Base-by-base conservation (phyloP, 2,113 vertebrate genomes). In the Pseudopodoces humilis region DNA sequence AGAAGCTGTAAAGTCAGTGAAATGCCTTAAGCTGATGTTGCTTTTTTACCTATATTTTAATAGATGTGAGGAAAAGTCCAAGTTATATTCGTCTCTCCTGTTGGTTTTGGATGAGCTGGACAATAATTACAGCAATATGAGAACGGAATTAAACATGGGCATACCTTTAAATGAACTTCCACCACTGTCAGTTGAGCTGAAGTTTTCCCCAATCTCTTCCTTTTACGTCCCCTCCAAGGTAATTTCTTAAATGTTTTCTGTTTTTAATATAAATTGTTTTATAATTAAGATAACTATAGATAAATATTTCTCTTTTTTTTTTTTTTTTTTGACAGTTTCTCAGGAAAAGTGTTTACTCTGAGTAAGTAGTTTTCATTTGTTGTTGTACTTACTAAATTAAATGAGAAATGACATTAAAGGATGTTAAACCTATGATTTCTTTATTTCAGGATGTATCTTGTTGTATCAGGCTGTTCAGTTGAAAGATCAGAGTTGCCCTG, bases 361-460 rank as follows among this genome's bases (percentile, higher is more conserved):
- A 83, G 98, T 98, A 97, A 98, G 98, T 97, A 91, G 70, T 19
- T 81, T 23, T 52, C 3, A 23, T 19, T 60, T 90, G 72, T 60
- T 90, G 72, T 65, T 56, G 33, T 58, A 56, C 31, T 83, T 53
- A 63, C 33, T 28, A 18, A 76, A 22, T 17, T 63, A 25, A 58
- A 14, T 15, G n/a, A 65, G 58, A 24, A 88, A 35, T 21, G 25
- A 62, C 6, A 37, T 69, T 64, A 44, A 39, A 62, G 83, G 18
- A 5, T 67, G 18, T 21, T 76, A 47, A 81, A 37, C 9, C 35
- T 69, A 6, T 4, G 59, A 37, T 53, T 33, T 67, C 9, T 88
- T 33, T 46, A 43, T 94, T 81, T 91, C 15, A 25, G 35, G 31
- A 39, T 78, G 22, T 15, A 15, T 77, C 25, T 86, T 71, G 6